Conservation (phyloP, 2,113 vertebrate species). For the Lathamus discolor region DNA sequence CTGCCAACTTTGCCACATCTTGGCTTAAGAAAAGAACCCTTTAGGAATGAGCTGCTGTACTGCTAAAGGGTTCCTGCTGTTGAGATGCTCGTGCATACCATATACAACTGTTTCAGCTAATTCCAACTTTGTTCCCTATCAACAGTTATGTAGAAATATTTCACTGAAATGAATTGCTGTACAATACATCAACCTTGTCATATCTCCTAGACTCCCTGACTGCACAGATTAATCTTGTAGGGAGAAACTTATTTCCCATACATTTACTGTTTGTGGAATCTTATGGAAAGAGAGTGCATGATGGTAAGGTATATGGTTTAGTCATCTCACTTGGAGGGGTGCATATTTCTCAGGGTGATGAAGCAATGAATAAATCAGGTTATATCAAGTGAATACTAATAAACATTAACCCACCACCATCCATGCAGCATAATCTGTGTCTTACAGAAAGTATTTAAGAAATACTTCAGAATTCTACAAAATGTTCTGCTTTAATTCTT, state of each 20-base stretch:
- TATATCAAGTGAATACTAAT: constrained; percentile 3
- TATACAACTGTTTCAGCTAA: neutral
- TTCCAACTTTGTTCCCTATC: constrained; percentile 28
- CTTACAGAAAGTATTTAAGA: neutral
- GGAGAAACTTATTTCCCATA: constrained; percentile 3
- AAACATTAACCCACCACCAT: neutral
- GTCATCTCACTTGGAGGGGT: neutral
- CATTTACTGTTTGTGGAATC: constrained; percentile 1
- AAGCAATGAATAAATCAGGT: constrained; percentile 34
- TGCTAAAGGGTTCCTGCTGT: constrained; percentile 45
- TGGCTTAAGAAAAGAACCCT: constrained; percentile 28
- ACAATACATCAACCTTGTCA: constrained; percentile 4
- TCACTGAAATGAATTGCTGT: neutral
- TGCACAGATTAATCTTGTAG: constrained; percentile 30
- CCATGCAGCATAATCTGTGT: neutral
- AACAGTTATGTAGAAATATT: constrained; percentile 10
- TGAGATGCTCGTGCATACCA: neutral
- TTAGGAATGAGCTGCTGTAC: neutral
- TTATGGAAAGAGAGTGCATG: neutral
- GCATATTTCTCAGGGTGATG: constrained; percentile 7
- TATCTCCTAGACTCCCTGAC: constrained; percentile 5
- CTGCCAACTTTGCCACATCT: constrained; percentile 32
- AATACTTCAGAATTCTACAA: neutral
- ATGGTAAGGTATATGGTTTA: neutral
- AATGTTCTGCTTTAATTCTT: constrained; percentile 4